These are phyloP conservation scores for Ictalurus punctatus DNA, from an alignment of 2,113 vertebrate genomes.

Conservation along the genomic window DNA sequence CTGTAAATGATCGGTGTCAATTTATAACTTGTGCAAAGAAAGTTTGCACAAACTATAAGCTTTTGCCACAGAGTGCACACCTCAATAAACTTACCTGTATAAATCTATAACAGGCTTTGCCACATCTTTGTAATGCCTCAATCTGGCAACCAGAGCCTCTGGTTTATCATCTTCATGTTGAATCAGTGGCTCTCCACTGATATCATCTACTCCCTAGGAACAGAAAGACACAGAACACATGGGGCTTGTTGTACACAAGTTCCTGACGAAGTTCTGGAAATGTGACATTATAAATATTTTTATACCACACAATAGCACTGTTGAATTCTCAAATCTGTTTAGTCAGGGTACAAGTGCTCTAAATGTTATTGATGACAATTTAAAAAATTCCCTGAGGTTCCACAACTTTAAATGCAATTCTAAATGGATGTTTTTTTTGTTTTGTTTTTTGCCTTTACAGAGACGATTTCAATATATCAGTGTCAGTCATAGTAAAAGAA, in stretches of 20 bases:
- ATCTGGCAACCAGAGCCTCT: slow-evolving; percentile 81
- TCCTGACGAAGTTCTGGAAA: background rate
- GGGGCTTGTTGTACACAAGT: background rate
- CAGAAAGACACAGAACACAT: slow-evolving; percentile 31
- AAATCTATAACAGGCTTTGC: slow-evolving; percentile 92
- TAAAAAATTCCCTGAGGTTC: too few relatives aligned
- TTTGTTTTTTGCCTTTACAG: background rate
- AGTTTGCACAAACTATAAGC: background rate
- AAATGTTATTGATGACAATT: background rate
- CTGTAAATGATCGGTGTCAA: background rate
- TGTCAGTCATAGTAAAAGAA: background rate
- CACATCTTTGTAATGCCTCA: slow-evolving; percentile 92
- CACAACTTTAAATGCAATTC: background rate
- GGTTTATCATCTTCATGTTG: slow-evolving; percentile 90
- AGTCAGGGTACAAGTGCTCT: background rate
- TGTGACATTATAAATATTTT: background rate
- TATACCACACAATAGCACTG: background rate
- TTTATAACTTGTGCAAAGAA: background rate
- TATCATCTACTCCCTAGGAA: slow-evolving; percentile 85
- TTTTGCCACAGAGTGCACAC: background rate
- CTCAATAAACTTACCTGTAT: slow-evolving; percentile 84
- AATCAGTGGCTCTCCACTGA: slow-evolving; percentile 86
- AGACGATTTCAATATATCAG: background rate
- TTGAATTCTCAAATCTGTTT: background rate
- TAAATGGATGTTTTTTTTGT: background rate